A percentile compares a stretch with the other conserved stretches of the same genome.
phyloP scores from a whole-genome alignment of 1,140 invertebrate genomes.

The Periplaneta americana region DNA sequence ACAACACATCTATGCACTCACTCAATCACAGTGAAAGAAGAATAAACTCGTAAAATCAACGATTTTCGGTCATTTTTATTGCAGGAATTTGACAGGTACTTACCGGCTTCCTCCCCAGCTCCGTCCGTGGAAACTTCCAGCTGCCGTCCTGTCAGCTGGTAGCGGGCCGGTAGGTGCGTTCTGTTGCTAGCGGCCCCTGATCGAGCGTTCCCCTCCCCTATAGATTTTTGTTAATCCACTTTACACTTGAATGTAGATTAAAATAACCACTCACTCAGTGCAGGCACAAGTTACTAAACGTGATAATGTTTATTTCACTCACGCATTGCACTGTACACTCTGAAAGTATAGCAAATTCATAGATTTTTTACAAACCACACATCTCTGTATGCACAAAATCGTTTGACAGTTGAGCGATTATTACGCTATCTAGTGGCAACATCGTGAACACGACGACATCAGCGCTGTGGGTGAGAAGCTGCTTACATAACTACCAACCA shows the following conservation, averaged over 20 bases:
- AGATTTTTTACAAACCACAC: neutral
- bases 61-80: neutral
- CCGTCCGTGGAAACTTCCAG: neutral
- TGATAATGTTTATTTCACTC: neutral
- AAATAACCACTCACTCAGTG: neutral
- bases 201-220: neutral
- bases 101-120: neutral
- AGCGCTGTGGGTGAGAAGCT: too few species aligned
- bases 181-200: slow-evolving; percentile 10
- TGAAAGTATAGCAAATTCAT: neutral
- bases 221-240: neutral
- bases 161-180: slow-evolving; percentile 2
- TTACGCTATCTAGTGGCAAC: neutral
- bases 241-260: neutral
- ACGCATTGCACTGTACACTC: neutral
- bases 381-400: neutral
- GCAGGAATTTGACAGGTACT: neutral
- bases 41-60: too few species aligned
- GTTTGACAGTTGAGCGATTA: slow-evolving; percentile 1
- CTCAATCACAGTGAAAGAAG: neutral
- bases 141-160: slow-evolving; percentile 7
- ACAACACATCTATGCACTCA: neutral
- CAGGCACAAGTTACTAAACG: neutral
- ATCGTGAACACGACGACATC: neutral
- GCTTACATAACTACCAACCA: too few species aligned